These are phyloP conservation scores for Dendrolimus houi DNA, from an alignment of 2,888 invertebrate genomes.

Conservation along the genomic window DNA sequence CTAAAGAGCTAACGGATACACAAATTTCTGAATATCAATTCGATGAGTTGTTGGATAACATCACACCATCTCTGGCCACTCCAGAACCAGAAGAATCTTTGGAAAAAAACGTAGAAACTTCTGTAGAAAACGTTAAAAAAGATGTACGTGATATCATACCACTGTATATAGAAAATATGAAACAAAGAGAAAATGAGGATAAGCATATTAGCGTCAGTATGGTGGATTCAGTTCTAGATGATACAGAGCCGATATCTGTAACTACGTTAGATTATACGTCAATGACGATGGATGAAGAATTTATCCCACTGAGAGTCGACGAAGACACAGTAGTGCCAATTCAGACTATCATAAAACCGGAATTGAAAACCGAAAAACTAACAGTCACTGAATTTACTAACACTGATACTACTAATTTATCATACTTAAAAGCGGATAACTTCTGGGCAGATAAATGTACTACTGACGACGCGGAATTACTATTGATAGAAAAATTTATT, in stretches of 20 bases:
- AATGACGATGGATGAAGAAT: conserved; percentile 26
- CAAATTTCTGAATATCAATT: conserved; percentile 45
- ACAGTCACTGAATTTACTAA: conserved; percentile 26
- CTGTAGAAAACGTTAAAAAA: conserved; percentile 2
- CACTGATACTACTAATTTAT: conserved; percentile 28
- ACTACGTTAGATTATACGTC: conserved; percentile 28
- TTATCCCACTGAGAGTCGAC: conserved; percentile 27
- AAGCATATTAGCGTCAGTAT: conserved; percentile 45
- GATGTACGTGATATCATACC: conserved; percentile 12
- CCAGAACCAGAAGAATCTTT: conserved; percentile 43
- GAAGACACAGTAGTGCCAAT: conserved; percentile 10
- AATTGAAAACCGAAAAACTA: conserved; percentile 9
- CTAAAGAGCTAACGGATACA: conserved; percentile 43
- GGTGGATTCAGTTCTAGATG: conserved; percentile 41
- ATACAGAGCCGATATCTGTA: conserved; percentile 28
- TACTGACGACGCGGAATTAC: conserved; percentile 77
- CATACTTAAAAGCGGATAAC: conserved; percentile 61
- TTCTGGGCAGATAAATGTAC: conserved; percentile 78
- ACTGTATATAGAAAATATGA: conserved; percentile 5
- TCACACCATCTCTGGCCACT: conserved; percentile 48
- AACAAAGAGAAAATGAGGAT: conserved; percentile 27
- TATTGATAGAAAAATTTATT: conserved; percentile 18
- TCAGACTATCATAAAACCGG: conserved; percentile 1
- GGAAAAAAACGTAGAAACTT: conserved; percentile 10
- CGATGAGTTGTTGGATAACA: conserved; percentile 45